A percentile compares a stretch with the other conserved stretches of the same genome.
phyloP scores from a whole-genome alignment of 2,797 vertebrate species.

The Diceros bicornis region DNA sequence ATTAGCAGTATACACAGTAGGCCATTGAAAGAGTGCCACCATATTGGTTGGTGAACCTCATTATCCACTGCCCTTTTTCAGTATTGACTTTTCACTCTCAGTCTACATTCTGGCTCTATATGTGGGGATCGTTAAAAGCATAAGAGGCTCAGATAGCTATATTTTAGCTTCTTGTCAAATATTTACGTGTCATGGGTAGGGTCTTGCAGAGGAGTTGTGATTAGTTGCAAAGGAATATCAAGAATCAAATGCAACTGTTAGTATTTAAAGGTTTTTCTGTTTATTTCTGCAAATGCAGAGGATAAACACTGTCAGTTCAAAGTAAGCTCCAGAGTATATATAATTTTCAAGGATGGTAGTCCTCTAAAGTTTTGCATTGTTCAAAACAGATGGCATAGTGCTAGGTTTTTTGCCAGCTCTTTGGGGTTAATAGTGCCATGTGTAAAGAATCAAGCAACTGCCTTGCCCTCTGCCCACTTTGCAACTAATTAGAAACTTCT shows the following conservation, averaged over 20 bases:
- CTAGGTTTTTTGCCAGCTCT: conserved; percentile 80
- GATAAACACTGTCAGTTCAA: conserved; percentile 92
- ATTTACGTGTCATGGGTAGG: conserved; percentile 91
- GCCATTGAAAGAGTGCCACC: background rate
- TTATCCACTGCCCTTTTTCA: conserved; percentile 34
- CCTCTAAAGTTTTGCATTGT: conserved; percentile 81
- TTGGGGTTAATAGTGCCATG: conserved; percentile 81
- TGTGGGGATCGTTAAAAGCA: conserved; percentile 86
- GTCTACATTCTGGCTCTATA: conserved; percentile 83
- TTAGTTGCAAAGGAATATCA: conserved; percentile 91
- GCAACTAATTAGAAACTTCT: conserved; percentile 88
- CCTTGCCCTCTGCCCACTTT: conserved; percentile 86
- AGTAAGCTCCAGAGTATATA: conserved; percentile 89
- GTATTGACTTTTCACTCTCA: conserved; percentile 69
- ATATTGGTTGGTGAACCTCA: background rate
- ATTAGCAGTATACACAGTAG: background rate
- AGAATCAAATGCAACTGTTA: conserved; percentile 91
- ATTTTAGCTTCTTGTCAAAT: conserved; percentile 92
- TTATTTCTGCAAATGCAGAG: conserved; percentile 93
- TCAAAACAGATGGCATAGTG: conserved; percentile 81
- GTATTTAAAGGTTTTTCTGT: conserved; percentile 93
- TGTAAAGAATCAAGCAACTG: conserved; percentile 87
- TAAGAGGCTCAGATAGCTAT: conserved; percentile 86
- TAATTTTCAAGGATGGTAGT: conserved; percentile 88
- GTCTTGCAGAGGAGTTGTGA: conserved; percentile 92